These are phyloP conservation scores for Caradrina clavipalpis DNA, from an alignment of 2,888 invertebrate genomes.

Conservation along the genomic window DNA sequence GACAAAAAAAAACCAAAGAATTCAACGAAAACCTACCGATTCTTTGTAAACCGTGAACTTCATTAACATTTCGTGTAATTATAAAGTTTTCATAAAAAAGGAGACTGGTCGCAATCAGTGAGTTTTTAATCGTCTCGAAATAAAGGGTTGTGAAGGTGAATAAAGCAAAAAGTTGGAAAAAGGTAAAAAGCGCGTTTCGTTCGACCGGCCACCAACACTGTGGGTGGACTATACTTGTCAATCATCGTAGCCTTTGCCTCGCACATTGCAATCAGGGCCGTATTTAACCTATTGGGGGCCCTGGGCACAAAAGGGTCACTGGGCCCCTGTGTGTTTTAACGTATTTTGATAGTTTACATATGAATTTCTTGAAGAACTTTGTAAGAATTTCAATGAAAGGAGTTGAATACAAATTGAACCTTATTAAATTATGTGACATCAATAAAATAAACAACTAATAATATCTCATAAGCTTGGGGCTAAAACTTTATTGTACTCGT, in stretches of 20 bases:
- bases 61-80: conserved; percentile 36
- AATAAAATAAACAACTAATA: too few relatives aligned
- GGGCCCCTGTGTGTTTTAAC: too few relatives aligned
- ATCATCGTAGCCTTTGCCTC: conserved; percentile 71
- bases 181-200: conserved; percentile 72
- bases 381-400: too few relatives aligned
- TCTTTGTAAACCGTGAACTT: conserved; percentile 19
- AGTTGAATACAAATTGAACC: too few relatives aligned
- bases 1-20: conserved; percentile 4
- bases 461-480: too few relatives aligned
- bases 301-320: too few relatives aligned
- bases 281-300: too few relatives aligned
- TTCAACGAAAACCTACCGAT: conserved; percentile 5
- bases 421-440: too few relatives aligned
- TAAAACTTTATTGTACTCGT: too few relatives aligned
- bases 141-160: conserved; percentile 76
- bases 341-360: too few relatives aligned
- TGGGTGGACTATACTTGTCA: conserved; percentile 82
- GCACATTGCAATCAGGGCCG: conserved; percentile 57
- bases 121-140: conserved; percentile 75
- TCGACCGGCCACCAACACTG: conserved; percentile 80
- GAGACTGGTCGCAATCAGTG: conserved; percentile 71
- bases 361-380: too few relatives aligned
- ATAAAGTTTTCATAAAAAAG: conserved; percentile 33
- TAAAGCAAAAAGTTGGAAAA: conserved; percentile 66